Conservation (phyloP, 2,797 vertebrate species). For the Hoplostethus mediterraneus region DNA sequence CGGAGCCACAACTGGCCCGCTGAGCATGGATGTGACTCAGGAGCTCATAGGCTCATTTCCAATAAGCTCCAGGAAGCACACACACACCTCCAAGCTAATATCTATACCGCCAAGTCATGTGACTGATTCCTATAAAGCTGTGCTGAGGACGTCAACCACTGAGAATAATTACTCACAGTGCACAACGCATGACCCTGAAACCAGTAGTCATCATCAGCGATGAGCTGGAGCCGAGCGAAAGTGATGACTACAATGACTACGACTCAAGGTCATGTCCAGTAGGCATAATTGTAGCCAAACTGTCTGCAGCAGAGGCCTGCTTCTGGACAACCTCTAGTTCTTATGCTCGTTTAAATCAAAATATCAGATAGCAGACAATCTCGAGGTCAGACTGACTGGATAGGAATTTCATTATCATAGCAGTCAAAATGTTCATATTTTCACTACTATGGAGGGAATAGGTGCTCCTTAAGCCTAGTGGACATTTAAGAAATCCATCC, state of each 20-base stretch:
- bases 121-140: slow-evolving; percentile 50
- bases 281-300: slow-evolving; percentile 58
- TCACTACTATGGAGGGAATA: slow-evolving; percentile 27
- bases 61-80: slow-evolving; percentile 60
- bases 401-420: slow-evolving; percentile 56
- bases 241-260: slow-evolving; percentile 70
- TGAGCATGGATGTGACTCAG: slow-evolving; percentile 74
- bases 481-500: slow-evolving; percentile 5
- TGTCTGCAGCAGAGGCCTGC: slow-evolving; percentile 45
- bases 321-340: slow-evolving; percentile 51
- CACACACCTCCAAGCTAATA: slow-evolving; percentile 67
- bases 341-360: slow-evolving; percentile 55
- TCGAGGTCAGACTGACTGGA: slow-evolving; percentile 57
- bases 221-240: slow-evolving; percentile 57
- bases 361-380: slow-evolving; percentile 49
- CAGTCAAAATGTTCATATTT: slow-evolving; percentile 25
- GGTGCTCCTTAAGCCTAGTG: slow-evolving; percentile 6
- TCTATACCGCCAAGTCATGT: slow-evolving; percentile 53
- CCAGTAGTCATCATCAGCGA: slow-evolving; percentile 43
- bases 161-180: slow-evolving; percentile 64
- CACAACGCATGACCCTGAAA: slow-evolving; percentile 64
- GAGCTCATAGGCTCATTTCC: slow-evolving; percentile 52
- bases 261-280: slow-evolving; percentile 67
- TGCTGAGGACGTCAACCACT: slow-evolving; percentile 54
- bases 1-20: slow-evolving; percentile 75